Evolutionary conservation across 2,113 vertebrate genomes (phyloP).

Genomic region (Lepisosteus oculatus): DNA sequence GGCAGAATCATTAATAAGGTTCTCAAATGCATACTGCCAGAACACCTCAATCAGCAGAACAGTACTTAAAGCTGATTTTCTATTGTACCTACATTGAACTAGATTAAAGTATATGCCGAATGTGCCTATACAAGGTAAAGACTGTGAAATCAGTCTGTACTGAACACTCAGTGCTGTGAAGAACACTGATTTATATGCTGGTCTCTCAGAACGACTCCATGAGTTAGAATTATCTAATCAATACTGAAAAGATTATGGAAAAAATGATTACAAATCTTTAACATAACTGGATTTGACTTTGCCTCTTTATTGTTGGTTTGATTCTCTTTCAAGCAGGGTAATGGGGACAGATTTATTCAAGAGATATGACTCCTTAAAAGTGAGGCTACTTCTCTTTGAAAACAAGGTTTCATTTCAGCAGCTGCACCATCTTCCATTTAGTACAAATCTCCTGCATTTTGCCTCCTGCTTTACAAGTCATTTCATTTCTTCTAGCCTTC

Average conservation of each 20-base stretch:
- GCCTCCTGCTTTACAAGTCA: not conserved
- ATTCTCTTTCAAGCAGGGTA: not conserved
- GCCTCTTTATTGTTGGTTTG: not conserved
- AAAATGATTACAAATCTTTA: not conserved
- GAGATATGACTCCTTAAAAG: not conserved
- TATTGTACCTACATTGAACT: not conserved
- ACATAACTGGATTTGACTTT: not conserved
- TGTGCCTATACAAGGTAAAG: not conserved
- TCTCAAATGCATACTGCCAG: too few species aligned
- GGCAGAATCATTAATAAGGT: too few species aligned
- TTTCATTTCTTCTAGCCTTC: too few species aligned
- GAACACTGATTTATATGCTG: constrained; percentile 1
- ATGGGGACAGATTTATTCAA: not conserved
- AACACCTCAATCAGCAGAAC: too few species aligned
- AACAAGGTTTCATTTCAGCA: not conserved
- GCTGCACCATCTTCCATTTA: too few species aligned
- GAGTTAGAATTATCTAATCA: constrained; percentile 1
- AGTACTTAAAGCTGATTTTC: not conserved
- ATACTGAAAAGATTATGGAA: not conserved
- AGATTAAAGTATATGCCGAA: not conserved
- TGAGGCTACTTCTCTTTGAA: not conserved
- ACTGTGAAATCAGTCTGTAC: not conserved
- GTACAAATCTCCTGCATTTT: not conserved
- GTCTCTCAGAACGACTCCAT: not conserved
- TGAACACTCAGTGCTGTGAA: not conserved